These are phyloP conservation scores for Nyctibius grandis DNA, from an alignment of 2,797 vertebrate species.

Conservation along the genomic window DNA sequence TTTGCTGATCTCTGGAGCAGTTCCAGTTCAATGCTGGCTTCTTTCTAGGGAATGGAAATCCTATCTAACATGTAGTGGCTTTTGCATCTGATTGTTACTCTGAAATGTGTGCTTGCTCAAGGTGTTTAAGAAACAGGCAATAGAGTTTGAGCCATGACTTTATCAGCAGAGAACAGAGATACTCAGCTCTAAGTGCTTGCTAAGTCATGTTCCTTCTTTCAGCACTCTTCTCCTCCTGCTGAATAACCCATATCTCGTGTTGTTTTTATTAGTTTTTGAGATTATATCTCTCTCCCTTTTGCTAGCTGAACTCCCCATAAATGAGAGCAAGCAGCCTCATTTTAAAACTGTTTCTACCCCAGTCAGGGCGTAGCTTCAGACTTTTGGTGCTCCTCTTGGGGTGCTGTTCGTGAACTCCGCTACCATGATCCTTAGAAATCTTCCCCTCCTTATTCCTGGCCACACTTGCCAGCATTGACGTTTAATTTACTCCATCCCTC, in stretches of 20 bases:
- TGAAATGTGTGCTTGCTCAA: neutral
- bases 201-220: neutral
- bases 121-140: neutral
- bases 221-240: slow-evolving; percentile 11
- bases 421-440: neutral
- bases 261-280: slow-evolving; percentile 13
- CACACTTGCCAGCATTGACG: neutral
- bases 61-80: neutral
- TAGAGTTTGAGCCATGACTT: neutral
- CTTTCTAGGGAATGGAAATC: neutral
- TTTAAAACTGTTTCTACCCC: neutral
- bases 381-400: neutral
- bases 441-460: neutral
- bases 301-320: neutral
- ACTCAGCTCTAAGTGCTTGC: neutral
- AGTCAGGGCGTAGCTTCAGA: neutral
- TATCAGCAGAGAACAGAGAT: slow-evolving; percentile 6
- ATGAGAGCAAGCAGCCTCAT: neutral
- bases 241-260: neutral
- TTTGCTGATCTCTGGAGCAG: neutral
- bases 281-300: neutral
- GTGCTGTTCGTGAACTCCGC: neutral
- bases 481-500: neutral
- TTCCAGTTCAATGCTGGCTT: neutral
- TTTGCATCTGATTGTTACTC: neutral